Percentiles rank a stretch among this genome's conserved stretches.
These are phyloP conservation scores for Rhipidura dahli DNA, from an alignment of 2,113 vertebrate genomes.

Conservation along the genomic window DNA sequence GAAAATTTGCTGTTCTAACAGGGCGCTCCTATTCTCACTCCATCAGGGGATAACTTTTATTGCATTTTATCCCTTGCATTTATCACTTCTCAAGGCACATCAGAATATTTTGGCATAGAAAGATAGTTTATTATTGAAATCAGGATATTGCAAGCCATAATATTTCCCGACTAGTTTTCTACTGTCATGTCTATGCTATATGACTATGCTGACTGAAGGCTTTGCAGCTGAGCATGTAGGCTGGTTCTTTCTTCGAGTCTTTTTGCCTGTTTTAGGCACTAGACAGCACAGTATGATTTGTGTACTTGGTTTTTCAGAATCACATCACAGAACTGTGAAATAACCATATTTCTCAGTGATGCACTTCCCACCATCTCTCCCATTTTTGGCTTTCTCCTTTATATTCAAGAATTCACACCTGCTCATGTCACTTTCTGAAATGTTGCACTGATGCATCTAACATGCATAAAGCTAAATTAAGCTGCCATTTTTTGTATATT, in stretches of 20 bases:
- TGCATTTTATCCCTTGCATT: not conserved
- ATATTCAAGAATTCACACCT: not conserved
- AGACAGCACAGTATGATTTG: not conserved
- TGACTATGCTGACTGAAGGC: not conserved
- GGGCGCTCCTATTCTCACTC: not conserved
- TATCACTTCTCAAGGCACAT: not conserved
- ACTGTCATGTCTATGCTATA: not conserved
- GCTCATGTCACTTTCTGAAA: not conserved
- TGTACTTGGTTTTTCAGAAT: not conserved
- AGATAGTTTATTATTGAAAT: not conserved
- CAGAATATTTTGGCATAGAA: not conserved
- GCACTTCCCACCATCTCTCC: not conserved
- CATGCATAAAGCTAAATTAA: not conserved
- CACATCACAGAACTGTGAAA: not conserved
- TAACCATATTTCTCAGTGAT: not conserved
- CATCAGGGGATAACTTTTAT: not conserved
- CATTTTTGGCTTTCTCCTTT: not conserved
- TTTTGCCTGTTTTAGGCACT: not conserved
- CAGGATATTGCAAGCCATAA: not conserved
- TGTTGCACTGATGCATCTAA: not conserved
- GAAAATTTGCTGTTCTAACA: not conserved
- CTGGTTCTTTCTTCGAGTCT: not conserved
- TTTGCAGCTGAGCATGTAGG: not conserved
- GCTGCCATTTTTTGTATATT: not conserved
- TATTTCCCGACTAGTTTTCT: not conserved